phyloP scores from a whole-genome alignment of 2,113 vertebrate genomes.

The Atlantisia rogersi region DNA sequence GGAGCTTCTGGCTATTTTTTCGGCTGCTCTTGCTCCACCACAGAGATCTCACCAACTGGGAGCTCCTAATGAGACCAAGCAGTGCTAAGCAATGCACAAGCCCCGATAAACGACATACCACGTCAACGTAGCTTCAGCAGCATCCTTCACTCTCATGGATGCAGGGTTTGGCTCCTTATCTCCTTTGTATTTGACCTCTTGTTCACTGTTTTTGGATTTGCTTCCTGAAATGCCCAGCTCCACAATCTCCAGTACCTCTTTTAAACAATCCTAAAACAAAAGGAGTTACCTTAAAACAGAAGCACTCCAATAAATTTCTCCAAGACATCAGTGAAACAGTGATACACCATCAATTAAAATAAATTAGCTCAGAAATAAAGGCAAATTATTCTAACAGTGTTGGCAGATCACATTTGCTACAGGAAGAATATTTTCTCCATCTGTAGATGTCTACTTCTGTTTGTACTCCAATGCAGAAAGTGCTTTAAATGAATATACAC shows the following conservation, averaged over 20 bases:
- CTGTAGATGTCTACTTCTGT: neutral
- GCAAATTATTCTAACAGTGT: neutral
- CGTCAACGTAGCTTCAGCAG: constrained; percentile 92
- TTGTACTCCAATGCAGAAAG: neutral
- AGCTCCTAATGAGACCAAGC: neutral
- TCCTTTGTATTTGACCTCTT: constrained; percentile 92
- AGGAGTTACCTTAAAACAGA: neutral
- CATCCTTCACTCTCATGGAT: constrained; percentile 96
- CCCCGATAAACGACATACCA: constrained; percentile 79
- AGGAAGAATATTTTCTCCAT: neutral
- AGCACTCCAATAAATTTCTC: neutral
- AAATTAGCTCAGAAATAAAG: neutral
- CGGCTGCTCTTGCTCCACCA: neutral
- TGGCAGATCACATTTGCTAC: neutral
- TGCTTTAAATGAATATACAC: neutral
- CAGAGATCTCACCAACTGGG: neutral
- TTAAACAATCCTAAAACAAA: constrained; percentile 87
- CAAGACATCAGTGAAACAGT: neutral
- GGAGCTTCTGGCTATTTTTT: neutral
- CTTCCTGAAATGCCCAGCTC: constrained; percentile 95
- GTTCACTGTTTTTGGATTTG: constrained; percentile 90
- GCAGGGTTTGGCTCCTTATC: constrained; percentile 95
- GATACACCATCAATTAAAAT: neutral
- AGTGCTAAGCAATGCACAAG: neutral
- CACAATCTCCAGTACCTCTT: constrained; percentile 95